phyloP scores from a whole-genome alignment of 2,113 vertebrate species.

The Pterocles gutturalis region DNA sequence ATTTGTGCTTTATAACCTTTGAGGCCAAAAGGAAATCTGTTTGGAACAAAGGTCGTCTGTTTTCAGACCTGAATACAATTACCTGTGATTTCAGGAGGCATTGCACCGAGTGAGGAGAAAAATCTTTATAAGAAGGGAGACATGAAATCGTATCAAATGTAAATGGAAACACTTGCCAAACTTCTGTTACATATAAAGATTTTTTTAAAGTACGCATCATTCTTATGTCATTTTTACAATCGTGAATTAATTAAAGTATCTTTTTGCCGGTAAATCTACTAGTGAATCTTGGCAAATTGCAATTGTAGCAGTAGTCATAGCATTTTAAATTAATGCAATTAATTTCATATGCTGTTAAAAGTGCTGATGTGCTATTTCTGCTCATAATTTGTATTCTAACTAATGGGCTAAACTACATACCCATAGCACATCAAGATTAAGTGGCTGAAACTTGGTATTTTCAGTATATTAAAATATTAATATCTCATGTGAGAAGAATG shows the following conservation, averaged over 20 bases:
- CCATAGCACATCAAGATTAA: background rate
- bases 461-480: constrained; percentile 13
- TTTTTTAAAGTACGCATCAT: background rate
- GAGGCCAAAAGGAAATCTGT: background rate
- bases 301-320: background rate
- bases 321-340: constrained; percentile 11
- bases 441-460: background rate
- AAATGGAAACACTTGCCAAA: background rate
- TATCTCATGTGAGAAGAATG: background rate
- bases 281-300: background rate
- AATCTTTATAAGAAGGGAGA: background rate
- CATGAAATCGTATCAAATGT: background rate
- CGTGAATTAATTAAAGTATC: background rate
- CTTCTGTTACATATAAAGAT: background rate
- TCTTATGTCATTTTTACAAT: background rate
- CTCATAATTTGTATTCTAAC: background rate
- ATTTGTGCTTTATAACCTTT: background rate
- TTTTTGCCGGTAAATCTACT: background rate
- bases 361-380: constrained; percentile 21
- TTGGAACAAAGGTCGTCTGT: background rate
- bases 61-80: background rate
- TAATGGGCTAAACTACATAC: background rate
- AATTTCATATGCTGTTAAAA: background rate
- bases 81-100: background rate
- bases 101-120: background rate